These are phyloP conservation scores for Chaetoderma sp. DNA, from an alignment of 2,888 invertebrate species.

Conservation along the genomic window DNA sequence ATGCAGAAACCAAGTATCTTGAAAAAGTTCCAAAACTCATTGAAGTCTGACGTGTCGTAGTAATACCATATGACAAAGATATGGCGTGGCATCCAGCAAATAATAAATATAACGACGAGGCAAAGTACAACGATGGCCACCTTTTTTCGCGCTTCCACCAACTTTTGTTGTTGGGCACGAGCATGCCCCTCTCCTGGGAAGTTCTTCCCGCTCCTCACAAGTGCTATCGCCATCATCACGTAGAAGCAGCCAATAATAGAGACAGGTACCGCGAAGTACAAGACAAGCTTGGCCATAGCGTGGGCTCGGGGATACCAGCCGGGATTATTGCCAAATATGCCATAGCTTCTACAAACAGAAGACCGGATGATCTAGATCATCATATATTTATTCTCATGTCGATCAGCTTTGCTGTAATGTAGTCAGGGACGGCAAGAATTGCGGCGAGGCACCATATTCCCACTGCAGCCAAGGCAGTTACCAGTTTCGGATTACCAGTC, in stretches of 20 bases:
- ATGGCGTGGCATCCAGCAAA: constrained; percentile 70
- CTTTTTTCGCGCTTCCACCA: constrained; percentile 67
- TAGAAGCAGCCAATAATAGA: constrained; percentile 89
- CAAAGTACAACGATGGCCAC: constrained; percentile 82
- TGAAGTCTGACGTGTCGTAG: constrained; percentile 75
- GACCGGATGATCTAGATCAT: too few relatives aligned
- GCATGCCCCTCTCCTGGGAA: constrained; percentile 59
- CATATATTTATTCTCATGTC: too few relatives aligned
- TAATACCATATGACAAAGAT: constrained; percentile 83
- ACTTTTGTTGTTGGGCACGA: constrained; percentile 47
- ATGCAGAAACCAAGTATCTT: constrained; percentile 87
- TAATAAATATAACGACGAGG: constrained; percentile 81
- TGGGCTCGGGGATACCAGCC: constrained; percentile 43
- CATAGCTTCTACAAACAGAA: too few relatives aligned
- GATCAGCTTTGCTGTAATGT: too few relatives aligned
- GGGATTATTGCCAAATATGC: constrained; percentile 32
- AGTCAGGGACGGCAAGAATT: constrained; percentile 83
- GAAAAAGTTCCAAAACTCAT: constrained; percentile 82
- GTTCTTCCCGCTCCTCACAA: constrained; percentile 74
- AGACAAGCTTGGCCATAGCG: constrained; percentile 72
- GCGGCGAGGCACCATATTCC: constrained; percentile 78
- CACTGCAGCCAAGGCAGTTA: constrained; percentile 77
- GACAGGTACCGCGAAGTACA: constrained; percentile 89
- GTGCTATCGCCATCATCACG: constrained; percentile 83
- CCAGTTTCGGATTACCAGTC: constrained; percentile 76